These are phyloP conservation scores for Drosophila picticornis DNA, from an alignment of 2,888 invertebrate genomes.

Conservation along the genomic window DNA sequence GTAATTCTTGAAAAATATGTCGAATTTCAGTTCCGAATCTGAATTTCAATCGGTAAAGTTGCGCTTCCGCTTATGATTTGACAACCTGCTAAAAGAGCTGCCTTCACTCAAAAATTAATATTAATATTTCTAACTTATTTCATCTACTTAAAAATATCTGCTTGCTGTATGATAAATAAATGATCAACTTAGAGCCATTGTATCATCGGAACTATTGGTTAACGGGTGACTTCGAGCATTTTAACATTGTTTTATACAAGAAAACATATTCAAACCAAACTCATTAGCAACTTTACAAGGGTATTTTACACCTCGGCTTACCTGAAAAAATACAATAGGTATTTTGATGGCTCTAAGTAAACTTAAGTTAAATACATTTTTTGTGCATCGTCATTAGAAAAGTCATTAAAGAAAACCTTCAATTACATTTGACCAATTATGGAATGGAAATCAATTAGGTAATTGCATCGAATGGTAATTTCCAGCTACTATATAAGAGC, in stretches of 20 bases:
- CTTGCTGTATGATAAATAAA: too few relatives aligned
- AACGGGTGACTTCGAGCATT: too few relatives aligned
- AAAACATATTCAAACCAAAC: not conserved
- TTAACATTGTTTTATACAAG: not conserved
- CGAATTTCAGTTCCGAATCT: not conserved
- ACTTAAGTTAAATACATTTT: not conserved
- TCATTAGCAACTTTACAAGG: not conserved
- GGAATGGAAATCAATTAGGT: slow-evolving; percentile 15
- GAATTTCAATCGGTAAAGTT: not conserved
- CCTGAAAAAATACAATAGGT: not conserved
- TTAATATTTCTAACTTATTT: too few relatives aligned
- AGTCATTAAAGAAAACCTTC: slow-evolving; percentile 1
- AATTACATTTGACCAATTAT: not conserved
- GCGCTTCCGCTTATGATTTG: not conserved
- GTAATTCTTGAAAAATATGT: not conserved
- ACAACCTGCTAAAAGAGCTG: not conserved
- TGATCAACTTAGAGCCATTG: too few relatives aligned
- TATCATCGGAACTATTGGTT: too few relatives aligned
- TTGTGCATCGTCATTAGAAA: not conserved
- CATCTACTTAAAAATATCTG: too few relatives aligned
- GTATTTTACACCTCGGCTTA: not conserved
- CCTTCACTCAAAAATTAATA: too few relatives aligned
- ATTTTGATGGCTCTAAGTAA: not conserved
- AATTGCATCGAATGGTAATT: slow-evolving; percentile 1
- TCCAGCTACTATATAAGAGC: slow-evolving; percentile 8